Evolutionary conservation across 2,888 invertebrate species (phyloP), one percentile per base, ranked within the genome.

Genomic region (Archips xylosteana): DNA sequence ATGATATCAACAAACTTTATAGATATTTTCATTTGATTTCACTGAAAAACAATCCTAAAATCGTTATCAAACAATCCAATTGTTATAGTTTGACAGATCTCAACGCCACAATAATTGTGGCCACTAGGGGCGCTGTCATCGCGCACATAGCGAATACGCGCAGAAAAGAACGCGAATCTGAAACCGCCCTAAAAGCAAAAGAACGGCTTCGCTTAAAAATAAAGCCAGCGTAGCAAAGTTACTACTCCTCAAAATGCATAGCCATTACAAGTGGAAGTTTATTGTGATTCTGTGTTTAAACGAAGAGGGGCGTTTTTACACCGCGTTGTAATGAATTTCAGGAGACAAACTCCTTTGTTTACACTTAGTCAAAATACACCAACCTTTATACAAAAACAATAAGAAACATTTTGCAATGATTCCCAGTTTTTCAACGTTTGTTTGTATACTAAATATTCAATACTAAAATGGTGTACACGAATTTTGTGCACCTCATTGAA

Each of bases 241-340:
- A 79, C 81, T 75, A 75, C 87, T 86, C 84, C 87, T 86, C 84
- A 89, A 91, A 89, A 91, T 92, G 89, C 89, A 92, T 89, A 88
- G 88, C 80, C 85, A 89, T 92, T 91, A 92, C 88, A 88, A 77
- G 86, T 87, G 81, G 80, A 87, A 89, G 87, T 92, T 93, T 93
- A 94, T 92, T 91, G 92, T 92, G 91, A 91, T 92, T 92, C 91
- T 89, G 87, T 86, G 90, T 89, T 94, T 92, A 93, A 92, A 92
- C 91, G 91, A 92, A 90, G 88, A 88, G 88, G 87, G 91, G 85
- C 72, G 76, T 91, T 92, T 92, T 92, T 92, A 89, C 85, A 85
- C 83, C 82, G 78, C 78, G 77, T 79, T 75, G 88, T 92, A 93
- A 92, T 93, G 93, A 94, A 94, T 86, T 85, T 84, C 82, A 80